These are phyloP conservation scores for Coreoperca whiteheadi DNA, from an alignment of 2,113 vertebrate genomes.

Conservation along the genomic window DNA sequence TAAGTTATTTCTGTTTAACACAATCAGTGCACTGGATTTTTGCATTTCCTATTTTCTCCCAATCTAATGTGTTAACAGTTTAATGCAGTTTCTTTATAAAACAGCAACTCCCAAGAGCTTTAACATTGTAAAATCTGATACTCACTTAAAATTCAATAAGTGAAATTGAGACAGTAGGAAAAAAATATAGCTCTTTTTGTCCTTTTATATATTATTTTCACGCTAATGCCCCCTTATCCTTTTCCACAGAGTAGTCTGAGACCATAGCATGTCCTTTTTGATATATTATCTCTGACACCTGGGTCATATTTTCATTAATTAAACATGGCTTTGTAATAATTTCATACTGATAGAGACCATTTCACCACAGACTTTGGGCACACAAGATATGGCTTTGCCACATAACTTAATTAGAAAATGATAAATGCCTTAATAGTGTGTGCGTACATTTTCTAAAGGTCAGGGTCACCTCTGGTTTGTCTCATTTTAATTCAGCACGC, in stretches of 20 bases:
- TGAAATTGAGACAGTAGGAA: slow-evolving; percentile 2
- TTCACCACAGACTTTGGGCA: slow-evolving; percentile 63
- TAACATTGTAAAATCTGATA: slow-evolving; percentile 12
- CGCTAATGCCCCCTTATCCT: slow-evolving; percentile 11
- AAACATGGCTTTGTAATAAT: slow-evolving; percentile 77
- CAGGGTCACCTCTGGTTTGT: slow-evolving; percentile 52
- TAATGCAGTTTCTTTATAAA: background rate
- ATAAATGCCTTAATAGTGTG: slow-evolving; percentile 68
- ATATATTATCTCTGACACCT: slow-evolving; percentile 77
- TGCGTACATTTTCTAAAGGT: slow-evolving; percentile 72
- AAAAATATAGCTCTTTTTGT: background rate
- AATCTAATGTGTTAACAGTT: background rate
- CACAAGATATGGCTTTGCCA: slow-evolving; percentile 73
- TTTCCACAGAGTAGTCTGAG: slow-evolving; percentile 20
- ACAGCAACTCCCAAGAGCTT: background rate
- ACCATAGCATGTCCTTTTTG: slow-evolving; percentile 55
- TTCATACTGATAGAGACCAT: slow-evolving; percentile 67
- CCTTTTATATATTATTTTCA: background rate
- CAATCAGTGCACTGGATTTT: background rate
- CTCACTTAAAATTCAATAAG: slow-evolving; percentile 7
- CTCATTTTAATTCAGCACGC: slow-evolving; percentile 60
- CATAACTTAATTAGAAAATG: slow-evolving; percentile 82
- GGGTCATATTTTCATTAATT: slow-evolving; percentile 80
- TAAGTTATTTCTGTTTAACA: background rate
- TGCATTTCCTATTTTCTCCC: background rate